These are phyloP conservation scores for Tretioscincus oriximinensis DNA, from an alignment of 2,113 vertebrate species.

Conservation along the genomic window DNA sequence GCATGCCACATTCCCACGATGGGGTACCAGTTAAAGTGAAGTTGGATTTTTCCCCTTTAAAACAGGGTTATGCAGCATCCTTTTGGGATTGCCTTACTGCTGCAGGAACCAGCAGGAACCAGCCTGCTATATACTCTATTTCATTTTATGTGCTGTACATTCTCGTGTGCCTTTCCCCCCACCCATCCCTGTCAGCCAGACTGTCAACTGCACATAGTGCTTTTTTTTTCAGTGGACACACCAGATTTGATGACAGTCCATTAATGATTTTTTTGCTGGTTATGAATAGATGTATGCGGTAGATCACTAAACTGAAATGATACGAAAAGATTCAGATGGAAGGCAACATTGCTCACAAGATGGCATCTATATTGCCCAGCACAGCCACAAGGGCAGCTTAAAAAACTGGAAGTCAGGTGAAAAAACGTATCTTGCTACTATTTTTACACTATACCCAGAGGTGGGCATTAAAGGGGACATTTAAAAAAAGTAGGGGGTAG, in stretches of 20 bases:
- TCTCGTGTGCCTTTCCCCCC: conserved; percentile 8
- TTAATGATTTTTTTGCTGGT: conserved; percentile 57
- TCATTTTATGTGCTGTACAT: conserved; percentile 47
- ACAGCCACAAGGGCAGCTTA: conserved; percentile 66
- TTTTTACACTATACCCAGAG: conserved; percentile 63
- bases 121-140: conserved; percentile 75
- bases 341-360: conserved; percentile 64
- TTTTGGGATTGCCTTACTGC: conserved; percentile 56
- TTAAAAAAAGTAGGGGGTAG: conserved; percentile 41
- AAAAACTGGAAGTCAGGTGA: conserved; percentile 70
- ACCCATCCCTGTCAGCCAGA: conserved; percentile 21
- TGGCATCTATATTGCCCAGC: conserved; percentile 70
- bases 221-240: conserved; percentile 13
- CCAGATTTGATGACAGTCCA: conserved; percentile 61
- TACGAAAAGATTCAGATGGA: conserved; percentile 36
- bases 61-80: conserved; percentile 65
- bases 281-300: conserved; percentile 36
- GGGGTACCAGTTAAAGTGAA: conserved; percentile 56
- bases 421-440: conserved; percentile 35
- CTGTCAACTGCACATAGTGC: conserved; percentile 20
- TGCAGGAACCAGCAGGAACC: conserved; percentile 82
- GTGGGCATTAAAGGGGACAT: conserved; percentile 77
- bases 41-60: conserved; percentile 47
- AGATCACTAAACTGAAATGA: conserved; percentile 38
- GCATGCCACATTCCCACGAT: conserved; percentile 51